Evolutionary conservation across 2,797 vertebrate species (phyloP).

Genomic region (Micropoecilia bifurca): DNA sequence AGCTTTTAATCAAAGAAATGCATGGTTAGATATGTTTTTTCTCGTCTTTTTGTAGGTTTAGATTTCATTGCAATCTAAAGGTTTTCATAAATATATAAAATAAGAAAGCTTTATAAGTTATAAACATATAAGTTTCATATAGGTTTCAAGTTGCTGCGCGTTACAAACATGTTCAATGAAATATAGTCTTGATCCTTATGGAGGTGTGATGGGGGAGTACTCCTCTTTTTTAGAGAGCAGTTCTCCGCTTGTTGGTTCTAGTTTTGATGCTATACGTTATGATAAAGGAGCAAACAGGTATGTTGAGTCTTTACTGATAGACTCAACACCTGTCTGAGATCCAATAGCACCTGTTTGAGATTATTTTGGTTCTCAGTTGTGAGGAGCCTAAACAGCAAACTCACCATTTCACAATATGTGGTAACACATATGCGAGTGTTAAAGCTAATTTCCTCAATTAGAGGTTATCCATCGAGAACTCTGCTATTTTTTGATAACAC

Average conservation of each 20-base stretch:
- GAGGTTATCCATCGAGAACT: not conserved
- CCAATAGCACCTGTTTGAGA: not conserved
- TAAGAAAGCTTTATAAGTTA: not conserved
- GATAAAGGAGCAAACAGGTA: not conserved
- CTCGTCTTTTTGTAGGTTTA: conserved; percentile 2
- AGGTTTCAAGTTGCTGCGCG: not conserved
- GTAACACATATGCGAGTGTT: not conserved
- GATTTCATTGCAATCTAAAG: conserved; percentile 2
- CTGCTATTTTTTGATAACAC: not conserved
- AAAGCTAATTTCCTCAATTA: not conserved
- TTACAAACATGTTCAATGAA: not conserved
- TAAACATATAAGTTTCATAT: no score
- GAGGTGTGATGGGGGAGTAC: not conserved
- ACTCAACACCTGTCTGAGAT: not conserved
- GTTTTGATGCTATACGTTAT: not conserved
- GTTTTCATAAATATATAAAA: not conserved
- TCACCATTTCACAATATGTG: not conserved
- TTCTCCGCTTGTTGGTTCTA: not conserved
- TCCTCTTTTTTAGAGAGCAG: not conserved
- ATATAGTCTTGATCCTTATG: not conserved
- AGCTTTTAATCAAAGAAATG: not conserved
- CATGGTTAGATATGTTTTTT: not conserved
- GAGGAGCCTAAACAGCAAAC: not conserved
- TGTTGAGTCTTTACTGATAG: not conserved
- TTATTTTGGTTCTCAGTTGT: not conserved